phyloP scores from a whole-genome alignment of 1,140 invertebrate genomes.

The Onthophagus taurus region DNA sequence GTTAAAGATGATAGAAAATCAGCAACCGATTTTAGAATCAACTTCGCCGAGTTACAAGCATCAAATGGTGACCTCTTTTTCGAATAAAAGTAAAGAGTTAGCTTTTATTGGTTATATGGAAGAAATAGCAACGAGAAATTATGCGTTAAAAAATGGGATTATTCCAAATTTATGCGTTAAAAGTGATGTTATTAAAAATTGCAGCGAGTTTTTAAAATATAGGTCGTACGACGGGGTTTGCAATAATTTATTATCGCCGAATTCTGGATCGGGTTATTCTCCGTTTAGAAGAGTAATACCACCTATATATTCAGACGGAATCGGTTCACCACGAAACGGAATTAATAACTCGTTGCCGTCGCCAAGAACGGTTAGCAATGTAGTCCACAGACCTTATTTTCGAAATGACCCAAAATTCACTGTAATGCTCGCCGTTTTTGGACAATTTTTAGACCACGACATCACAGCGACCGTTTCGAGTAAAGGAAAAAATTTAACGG shows the following conservation, averaged over 20 bases:
- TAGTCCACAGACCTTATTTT: conserved; percentile 60
- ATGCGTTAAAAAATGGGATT: conserved; percentile 28
- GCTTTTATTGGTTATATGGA: conserved; percentile 53
- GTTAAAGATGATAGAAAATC: conserved; percentile 44
- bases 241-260: conserved; percentile 62
- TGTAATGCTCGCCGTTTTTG: conserved; percentile 80
- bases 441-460: conserved; percentile 95
- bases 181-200: conserved; percentile 3
- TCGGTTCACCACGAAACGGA: conserved; percentile 34
- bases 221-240: conserved; percentile 68
- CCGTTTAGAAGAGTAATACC: conserved; percentile 64
- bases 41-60: conserved; percentile 57
- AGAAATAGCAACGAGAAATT: conserved; percentile 52
- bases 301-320: conserved; percentile 71
- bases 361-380: conserved; percentile 61
- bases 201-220: conserved; percentile 41
- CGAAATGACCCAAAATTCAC: conserved; percentile 63
- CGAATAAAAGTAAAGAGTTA: conserved; percentile 45
- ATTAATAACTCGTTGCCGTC: conserved; percentile 67
- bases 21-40: conserved; percentile 35
- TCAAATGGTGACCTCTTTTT: conserved; percentile 54
- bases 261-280: conserved; percentile 62
- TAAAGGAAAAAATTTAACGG: conserved; percentile 50
- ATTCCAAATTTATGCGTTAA: neutral
- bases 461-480: conserved; percentile 74